Base-by-base conservation (phyloP, 2,113 vertebrate genomes). In the Pionites leucogaster region DNA sequence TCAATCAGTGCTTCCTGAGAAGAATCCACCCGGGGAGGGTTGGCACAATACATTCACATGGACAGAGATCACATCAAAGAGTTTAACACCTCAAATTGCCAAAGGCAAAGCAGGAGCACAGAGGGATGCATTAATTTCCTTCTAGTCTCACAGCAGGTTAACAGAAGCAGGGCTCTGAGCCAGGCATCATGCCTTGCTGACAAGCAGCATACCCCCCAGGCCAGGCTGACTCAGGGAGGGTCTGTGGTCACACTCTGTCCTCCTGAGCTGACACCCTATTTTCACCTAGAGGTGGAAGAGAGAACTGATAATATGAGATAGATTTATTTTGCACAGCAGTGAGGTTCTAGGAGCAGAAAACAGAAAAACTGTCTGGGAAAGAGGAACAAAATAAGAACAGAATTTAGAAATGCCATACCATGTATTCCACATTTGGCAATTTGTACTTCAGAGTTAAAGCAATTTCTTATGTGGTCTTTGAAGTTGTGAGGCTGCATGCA, bases 1-100 rank as follows among this genome's bases (percentile, higher is more conserved):
- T 77, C 6, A 2, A 18, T 50, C 60, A 19, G 60, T 90, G 82
- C 63, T 93, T 89, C n/a, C 82, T n/a, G 82, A 82, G 87, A 79
- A 87, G 62, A 79, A 64, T 75, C 42, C 47, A 90, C 35, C 22
- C 0, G 0, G 52, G 82, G 42, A 91, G 16, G 28, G 23, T 24
- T 96, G 88, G 68, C 79, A 74, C 75, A 63, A 35, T 70, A 23
- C 49, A 77, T 80, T 93, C 75, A 47, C 46, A 41, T 0, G 12
- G 71, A 49, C 64, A 63, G 72, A 55, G 62, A 84, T 68, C 57
- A n/a, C 57, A 88, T 88, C 69, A 50, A 92, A 78, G 76, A 31
- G 60, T 83, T 96, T 92, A 95, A 81, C 83, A 90, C 91, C 50
- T 97, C 62, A 75, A 60, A 95, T 71, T 89, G 94, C 91, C 72